Evolutionary conservation across 2,888 invertebrate genomes (phyloP).

Genomic region (Callosobruchus maculatus): DNA sequence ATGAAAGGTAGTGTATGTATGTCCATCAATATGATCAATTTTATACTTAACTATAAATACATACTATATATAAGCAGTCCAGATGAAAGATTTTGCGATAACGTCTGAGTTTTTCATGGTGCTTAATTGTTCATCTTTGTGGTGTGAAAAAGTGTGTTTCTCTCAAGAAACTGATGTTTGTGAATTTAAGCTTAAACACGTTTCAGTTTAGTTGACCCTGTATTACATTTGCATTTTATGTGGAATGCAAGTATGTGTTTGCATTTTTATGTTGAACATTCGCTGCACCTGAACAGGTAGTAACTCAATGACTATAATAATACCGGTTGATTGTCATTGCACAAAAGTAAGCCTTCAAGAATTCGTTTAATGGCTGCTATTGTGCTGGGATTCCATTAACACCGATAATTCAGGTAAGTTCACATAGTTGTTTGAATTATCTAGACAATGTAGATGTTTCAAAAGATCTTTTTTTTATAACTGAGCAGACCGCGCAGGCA

Average conservation of each 20-base stretch:
- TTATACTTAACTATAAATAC: neutral
- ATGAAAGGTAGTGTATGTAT: neutral
- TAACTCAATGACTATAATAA: neutral
- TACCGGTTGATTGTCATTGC: neutral
- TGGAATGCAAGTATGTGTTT: neutral
- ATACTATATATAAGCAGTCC: neutral
- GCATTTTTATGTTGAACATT: neutral
- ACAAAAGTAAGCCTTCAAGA: neutral
- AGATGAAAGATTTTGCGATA: too few species aligned
- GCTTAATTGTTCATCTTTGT: too few species aligned
- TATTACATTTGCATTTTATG: neutral
- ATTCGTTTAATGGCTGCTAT: neutral
- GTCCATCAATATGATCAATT: neutral
- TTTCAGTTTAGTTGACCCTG: neutral
- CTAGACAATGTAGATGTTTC: too few species aligned
- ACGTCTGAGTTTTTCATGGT: too few species aligned
- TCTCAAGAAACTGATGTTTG: too few species aligned
- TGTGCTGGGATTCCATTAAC: neutral
- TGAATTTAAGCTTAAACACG: too few species aligned
- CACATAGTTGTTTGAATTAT: too few species aligned
- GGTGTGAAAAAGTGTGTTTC: too few species aligned
- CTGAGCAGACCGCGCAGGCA: too few species aligned
- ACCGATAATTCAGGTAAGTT: neutral
- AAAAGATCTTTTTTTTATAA: too few species aligned
- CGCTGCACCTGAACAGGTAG: neutral